Evolutionary conservation across 2,797 vertebrate species (phyloP), one percentile per base, ranked within the genome.

Genomic region (Hydrocynus forskahlii): DNA sequence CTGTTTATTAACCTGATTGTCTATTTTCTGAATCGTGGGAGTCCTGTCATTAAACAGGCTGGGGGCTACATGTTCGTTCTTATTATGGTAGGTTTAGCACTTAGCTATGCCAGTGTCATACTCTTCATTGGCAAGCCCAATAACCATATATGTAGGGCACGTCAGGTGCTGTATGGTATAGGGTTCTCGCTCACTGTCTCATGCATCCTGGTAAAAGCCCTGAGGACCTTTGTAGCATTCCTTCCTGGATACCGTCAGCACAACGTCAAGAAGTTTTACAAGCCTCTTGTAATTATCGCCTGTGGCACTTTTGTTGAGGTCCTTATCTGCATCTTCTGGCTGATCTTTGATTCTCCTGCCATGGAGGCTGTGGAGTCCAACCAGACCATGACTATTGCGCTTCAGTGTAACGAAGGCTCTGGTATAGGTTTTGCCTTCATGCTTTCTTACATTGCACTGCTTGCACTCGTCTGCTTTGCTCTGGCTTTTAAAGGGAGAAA

Each of bases 151-250:
- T 92, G 89, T 83, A 76, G 62, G 60, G 72, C 86, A n/a, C 87
- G 89, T 7, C 89, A 89, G 79, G 84, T 87, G 16, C 76, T 91
- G 67, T 92, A 91, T 62, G 87, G 86, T 40, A 76, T 92, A 50
- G 90, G 91, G 54, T 92, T 91, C 78, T 88, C 89, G 2, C 80
- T 91, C n/a, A 84, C 81, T 29, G 85, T 91, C 62, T 91, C 90
- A 14, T 91, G 89, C 68, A 87, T 91, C 50, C 83, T 91, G 62
- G 83, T 91, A 25, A 92, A 92, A 85, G 87, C 88, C 14, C 73
- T 90, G 57, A 84, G 89, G 14, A 89, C 90, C 2, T 87, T 90
- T 72, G 48, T 88, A 62, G 85, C 84, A 19, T 92, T 91, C 81
- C 85, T 87, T 67, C 71, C 70, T 14, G 35, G 14, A 12, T 55